phyloP scores from a whole-genome alignment of 2,797 vertebrate species.

The Enteromius viviparus region DNA sequence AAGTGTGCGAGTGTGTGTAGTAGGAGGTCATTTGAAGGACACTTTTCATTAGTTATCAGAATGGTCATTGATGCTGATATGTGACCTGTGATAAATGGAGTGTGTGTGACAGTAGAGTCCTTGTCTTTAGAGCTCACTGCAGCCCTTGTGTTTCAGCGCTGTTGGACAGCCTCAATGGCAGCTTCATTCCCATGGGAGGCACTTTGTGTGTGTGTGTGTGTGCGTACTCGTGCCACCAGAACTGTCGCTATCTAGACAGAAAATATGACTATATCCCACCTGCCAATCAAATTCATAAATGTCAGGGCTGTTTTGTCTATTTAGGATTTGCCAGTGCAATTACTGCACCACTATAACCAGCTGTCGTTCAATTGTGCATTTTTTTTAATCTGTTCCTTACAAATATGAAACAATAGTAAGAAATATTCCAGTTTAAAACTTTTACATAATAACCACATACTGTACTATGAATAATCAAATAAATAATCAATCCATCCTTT shows the following conservation, averaged over 20 bases:
- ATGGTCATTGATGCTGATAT: slow-evolving; percentile 30
- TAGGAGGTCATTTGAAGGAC: slow-evolving; percentile 33
- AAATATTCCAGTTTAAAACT: background rate
- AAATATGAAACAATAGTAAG: background rate
- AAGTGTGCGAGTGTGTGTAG: slow-evolving; percentile 22
- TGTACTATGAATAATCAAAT: no score
- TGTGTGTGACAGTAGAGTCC: slow-evolving; percentile 47
- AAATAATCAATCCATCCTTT: no score
- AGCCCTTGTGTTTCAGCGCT: slow-evolving; percentile 40
- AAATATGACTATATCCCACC: slow-evolving; percentile 13
- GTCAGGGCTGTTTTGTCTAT: slow-evolving; percentile 33
- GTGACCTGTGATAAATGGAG: slow-evolving; percentile 16
- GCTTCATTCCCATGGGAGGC: slow-evolving; percentile 26
- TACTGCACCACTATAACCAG: background rate
- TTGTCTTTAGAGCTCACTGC: slow-evolving; percentile 51
- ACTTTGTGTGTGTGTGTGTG: slow-evolving; percentile 31
- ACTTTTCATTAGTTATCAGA: slow-evolving; percentile 5
- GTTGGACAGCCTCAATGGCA: slow-evolving; percentile 39
- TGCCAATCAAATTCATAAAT: slow-evolving; percentile 39
- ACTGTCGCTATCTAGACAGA: slow-evolving; percentile 7
- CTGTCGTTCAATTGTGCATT: background rate
- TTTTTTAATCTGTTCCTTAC: background rate
- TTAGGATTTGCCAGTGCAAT: slow-evolving; percentile 45
- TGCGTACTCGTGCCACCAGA: slow-evolving; percentile 2
- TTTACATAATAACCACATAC: background rate